Evolutionary conservation across 2,797 vertebrate genomes (phyloP), one percentile per base, ranked within the genome.

Genomic region (Sparus aurata): DNA sequence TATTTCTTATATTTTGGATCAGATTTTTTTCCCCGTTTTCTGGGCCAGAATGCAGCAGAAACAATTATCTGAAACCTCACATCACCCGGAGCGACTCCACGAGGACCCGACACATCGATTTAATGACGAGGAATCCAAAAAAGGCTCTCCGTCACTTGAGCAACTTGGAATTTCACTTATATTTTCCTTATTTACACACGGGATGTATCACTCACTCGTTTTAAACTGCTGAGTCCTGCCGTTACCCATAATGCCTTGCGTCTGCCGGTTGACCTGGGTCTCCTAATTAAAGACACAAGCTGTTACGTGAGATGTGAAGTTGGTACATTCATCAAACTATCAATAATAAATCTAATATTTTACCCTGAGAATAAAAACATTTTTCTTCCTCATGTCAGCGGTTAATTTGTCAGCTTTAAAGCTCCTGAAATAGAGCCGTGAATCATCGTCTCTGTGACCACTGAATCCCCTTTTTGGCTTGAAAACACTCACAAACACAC

Each of bases 401-500:
- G 2, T 4, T 13, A 17, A 62, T 75, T 70, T 38, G 0, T 60
- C 20, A 20, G 69, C 3, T 49, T 64, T 75, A 45, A 25, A 69
- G 59, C 25, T 27, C 30, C 18, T 50, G 23, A 77, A 85, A 67
- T 64, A 79, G 68, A 84, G 68, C 73, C 4, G 70, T 73, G 78
- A 71, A 66, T 83, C 75, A 79, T 63, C 16, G 52, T 69, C 58
- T 66, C 27, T 75, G 60, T 22, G 58, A 63, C 3, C 12, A 53
- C 43, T 59, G 64, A 82, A 76, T 83, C 55, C 38, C 8, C 30
- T 75, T 22, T 66, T 67, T 65, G 68, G 53, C 65, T 58, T 50
- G 55, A 47, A 77, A 65, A 66, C 64, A 67, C 82, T 59, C 84
- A 84, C 63, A 67, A 27, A 72, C 52, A 79, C 54, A 69, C 68